These are phyloP conservation scores for Papilio polytes DNA, from an alignment of 1,140 invertebrate species.

Conservation along the genomic window DNA sequence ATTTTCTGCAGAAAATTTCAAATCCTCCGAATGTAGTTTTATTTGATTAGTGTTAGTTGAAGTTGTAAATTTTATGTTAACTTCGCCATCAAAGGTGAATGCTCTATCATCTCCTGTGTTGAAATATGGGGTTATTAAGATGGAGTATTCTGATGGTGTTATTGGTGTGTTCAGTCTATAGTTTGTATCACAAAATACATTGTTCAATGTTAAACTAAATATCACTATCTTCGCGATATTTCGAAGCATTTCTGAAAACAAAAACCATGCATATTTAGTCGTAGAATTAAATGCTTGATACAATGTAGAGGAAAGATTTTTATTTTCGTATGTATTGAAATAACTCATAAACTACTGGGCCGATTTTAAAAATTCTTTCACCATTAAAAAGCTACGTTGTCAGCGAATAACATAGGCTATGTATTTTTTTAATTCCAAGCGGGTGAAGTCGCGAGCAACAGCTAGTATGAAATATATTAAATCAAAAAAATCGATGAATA, in stretches of 20 bases:
- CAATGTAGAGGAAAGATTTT: too few relatives aligned
- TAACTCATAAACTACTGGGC: too few relatives aligned
- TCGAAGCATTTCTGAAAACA: constrained; percentile 59
- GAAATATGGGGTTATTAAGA: constrained; percentile 86
- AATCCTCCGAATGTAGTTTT: constrained; percentile 86
- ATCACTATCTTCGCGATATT: constrained; percentile 46
- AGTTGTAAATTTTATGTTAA: constrained; percentile 81
- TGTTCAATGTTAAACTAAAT: constrained; percentile 42
- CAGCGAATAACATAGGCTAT: too few relatives aligned
- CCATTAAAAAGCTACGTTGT: too few relatives aligned
- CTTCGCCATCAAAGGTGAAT: constrained; percentile 86
- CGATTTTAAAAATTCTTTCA: too few relatives aligned
- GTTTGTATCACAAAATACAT: constrained; percentile 57
- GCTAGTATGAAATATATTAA: neutral
- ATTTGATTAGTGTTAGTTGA: constrained; percentile 71
- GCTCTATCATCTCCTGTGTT: constrained; percentile 79
- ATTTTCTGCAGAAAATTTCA: constrained; percentile 80
- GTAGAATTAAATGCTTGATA: neutral
- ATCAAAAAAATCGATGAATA: too few relatives aligned
- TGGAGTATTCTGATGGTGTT: constrained; percentile 86
- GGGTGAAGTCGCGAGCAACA: too few relatives aligned
- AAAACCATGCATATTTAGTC: neutral
- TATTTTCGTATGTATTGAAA: too few relatives aligned
- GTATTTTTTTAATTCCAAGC: too few relatives aligned
- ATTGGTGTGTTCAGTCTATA: constrained; percentile 86